Evolutionary conservation across 2,888 invertebrate species (phyloP).

Genomic region (Acrobasis repandana): DNA sequence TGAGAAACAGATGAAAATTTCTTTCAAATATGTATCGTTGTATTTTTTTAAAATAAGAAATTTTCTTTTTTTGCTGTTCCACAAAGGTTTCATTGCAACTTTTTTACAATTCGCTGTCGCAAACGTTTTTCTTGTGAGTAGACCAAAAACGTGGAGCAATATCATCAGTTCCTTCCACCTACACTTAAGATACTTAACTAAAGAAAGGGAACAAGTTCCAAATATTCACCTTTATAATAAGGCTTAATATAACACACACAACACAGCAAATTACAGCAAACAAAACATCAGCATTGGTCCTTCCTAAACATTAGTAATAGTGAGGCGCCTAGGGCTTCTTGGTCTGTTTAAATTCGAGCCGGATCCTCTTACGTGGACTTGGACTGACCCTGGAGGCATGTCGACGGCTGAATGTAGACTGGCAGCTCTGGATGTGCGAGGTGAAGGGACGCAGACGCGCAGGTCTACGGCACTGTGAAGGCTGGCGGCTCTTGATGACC

Average conservation of each 20-base stretch:
- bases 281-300: slow-evolving; percentile 43
- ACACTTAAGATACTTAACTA: too few relatives aligned
- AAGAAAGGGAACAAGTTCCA: too few relatives aligned
- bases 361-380: slow-evolving; percentile 72
- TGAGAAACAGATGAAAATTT: too few relatives aligned
- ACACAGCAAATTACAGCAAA: not conserved
- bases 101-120: too few relatives aligned
- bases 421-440: slow-evolving; percentile 67
- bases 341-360: slow-evolving; percentile 64
- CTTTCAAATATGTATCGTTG: too few relatives aligned
- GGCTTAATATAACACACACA: not conserved
- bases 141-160: not conserved
- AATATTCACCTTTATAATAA: not conserved
- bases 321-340: slow-evolving; percentile 67
- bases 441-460: slow-evolving; percentile 64
- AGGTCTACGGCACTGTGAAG: slow-evolving; percentile 74
- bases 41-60: too few relatives aligned
- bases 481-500: slow-evolving; percentile 73
- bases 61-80: too few relatives aligned
- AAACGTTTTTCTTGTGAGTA: too few relatives aligned
- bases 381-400: slow-evolving; percentile 65
- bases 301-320: slow-evolving; percentile 65
- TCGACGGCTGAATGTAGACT: slow-evolving; percentile 71
- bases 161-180: not conserved
- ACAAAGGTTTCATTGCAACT: too few relatives aligned